Evolutionary conservation across 2,113 vertebrate species (phyloP).

Genomic region (Pluvialis apricaria): DNA sequence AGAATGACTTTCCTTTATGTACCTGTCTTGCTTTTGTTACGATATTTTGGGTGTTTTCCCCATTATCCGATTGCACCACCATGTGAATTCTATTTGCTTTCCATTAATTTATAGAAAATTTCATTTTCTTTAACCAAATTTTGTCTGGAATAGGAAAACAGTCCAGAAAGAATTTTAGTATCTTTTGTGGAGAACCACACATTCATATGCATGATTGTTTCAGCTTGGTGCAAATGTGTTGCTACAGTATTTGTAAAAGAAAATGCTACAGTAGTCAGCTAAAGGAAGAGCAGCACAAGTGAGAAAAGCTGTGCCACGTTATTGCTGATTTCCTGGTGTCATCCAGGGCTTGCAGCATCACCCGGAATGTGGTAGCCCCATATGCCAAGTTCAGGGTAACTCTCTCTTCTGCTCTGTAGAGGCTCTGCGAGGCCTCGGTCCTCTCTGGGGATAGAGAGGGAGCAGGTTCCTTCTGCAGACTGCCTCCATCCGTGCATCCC

Average conservation of each 20-base stretch:
- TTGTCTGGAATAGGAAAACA: not conserved
- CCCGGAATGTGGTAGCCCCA: fast-evolving
- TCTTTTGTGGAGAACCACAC: not conserved
- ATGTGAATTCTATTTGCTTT: not conserved
- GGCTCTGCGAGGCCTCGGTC: fast-evolving
- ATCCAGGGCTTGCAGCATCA: not conserved
- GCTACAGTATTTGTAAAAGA: not conserved
- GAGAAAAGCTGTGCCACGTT: not conserved
- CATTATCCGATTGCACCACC: not conserved
- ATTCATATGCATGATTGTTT: not conserved
- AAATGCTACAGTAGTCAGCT: not conserved
- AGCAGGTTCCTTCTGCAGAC: not conserved
- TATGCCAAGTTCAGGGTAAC: not conserved
- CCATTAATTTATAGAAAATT: not conserved
- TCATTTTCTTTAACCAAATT: not conserved
- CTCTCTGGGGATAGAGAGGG: not conserved
- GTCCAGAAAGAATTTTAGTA: not conserved
- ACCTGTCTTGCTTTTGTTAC: not conserved
- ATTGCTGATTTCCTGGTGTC: not conserved
- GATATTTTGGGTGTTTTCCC: not conserved
- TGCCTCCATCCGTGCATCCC: fast-evolving
- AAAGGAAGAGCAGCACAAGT: not conserved
- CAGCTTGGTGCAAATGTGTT: not conserved
- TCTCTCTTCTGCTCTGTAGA: not conserved
- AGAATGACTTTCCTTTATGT: not conserved